Conservation (phyloP, 1,140 invertebrate species). For the Neodiprion virginianus region DNA sequence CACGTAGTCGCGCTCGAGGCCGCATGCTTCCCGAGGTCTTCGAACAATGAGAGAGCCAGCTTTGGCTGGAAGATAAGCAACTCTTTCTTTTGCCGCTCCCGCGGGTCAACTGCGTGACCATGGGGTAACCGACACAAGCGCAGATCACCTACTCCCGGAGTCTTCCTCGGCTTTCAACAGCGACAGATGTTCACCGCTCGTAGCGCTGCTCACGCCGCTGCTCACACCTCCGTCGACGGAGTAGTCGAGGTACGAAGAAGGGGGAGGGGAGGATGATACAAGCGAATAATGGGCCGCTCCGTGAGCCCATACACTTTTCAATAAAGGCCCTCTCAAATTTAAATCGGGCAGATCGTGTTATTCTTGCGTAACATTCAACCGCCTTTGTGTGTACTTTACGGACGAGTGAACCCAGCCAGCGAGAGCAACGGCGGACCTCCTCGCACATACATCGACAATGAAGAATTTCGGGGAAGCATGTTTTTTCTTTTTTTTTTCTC, state of each 20-base stretch:
- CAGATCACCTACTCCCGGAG: not conserved
- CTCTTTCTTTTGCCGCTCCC: not conserved
- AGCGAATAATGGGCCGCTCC: constrained; percentile 1
- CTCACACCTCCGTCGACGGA: not conserved
- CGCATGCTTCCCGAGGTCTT: not conserved
- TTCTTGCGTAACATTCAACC: constrained; percentile 7
- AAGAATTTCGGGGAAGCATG: not conserved
- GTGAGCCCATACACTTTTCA: constrained; percentile 4
- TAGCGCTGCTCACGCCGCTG: not conserved
- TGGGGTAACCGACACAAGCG: not conserved
- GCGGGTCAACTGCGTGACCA: not conserved
- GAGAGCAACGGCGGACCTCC: not conserved
- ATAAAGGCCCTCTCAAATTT: constrained; percentile 4
- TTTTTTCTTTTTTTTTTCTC: not conserved
- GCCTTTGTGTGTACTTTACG: constrained; percentile 4
- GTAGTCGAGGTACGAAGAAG: not conserved
- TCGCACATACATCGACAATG: not conserved
- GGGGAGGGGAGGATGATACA: not conserved
- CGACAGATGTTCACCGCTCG: not conserved
- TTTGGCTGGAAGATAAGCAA: not conserved
- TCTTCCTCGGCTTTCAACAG: not conserved
- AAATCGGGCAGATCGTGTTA: constrained; percentile 7
- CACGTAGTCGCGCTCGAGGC: not conserved
- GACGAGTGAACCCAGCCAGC: not conserved
- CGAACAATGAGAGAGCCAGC: not conserved